Conservation (phyloP, 2,888 invertebrate genomes). For the Congeria kusceri region DNA sequence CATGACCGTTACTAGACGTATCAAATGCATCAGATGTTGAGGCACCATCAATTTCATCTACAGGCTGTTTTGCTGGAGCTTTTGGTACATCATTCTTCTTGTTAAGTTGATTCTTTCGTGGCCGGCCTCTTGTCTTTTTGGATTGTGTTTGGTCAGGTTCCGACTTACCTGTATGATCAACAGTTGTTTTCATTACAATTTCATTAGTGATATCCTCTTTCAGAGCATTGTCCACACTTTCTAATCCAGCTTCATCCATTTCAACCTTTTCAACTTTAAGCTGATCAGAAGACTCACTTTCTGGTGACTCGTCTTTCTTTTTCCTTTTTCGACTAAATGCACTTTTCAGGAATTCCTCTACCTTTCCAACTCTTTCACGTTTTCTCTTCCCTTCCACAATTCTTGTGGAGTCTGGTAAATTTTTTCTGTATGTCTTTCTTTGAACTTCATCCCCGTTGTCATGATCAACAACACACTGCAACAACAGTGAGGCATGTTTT, state of each 20-base stretch:
- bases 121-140: constrained; percentile 6
- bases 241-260: not conserved
- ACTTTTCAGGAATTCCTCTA: constrained; percentile 54
- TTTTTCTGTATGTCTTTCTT: not conserved
- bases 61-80: too few species aligned
- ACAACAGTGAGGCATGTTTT: too few species aligned
- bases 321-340: constrained; percentile 47
- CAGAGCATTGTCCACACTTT: not conserved
- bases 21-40: too few species aligned
- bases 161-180: not conserved
- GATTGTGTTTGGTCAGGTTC: not conserved
- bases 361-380: constrained; percentile 49
- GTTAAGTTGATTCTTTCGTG: not conserved
- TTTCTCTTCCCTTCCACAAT: constrained; percentile 46
- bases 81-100: not conserved
- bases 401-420: not conserved
- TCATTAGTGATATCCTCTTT: not conserved
- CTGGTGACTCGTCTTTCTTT: constrained; percentile 21
- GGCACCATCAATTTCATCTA: not conserved
- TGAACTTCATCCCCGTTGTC: not conserved
- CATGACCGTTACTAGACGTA: not conserved
- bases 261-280: not conserved
- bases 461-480: not conserved
- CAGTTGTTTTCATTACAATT: not conserved
- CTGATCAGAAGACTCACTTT: too few species aligned